Evolutionary conservation across 2,113 vertebrate species (phyloP).

Genomic region (Mormyrus iriodes): DNA sequence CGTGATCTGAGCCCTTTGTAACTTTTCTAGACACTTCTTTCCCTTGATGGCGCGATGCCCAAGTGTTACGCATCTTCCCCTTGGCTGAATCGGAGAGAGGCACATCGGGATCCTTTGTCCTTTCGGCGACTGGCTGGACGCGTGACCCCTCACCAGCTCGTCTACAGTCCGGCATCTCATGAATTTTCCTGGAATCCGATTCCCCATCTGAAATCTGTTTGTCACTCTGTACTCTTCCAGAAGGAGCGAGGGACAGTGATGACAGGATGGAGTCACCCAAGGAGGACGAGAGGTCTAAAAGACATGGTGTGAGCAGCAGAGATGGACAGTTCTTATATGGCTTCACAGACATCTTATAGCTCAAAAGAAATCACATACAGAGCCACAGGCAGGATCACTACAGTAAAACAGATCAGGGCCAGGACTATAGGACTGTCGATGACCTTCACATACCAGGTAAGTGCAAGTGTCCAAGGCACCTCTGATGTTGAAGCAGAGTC

Average conservation of each 20-base stretch:
- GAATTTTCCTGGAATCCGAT: background rate
- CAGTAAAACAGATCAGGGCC: background rate
- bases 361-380: background rate
- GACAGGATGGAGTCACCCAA: slow-evolving; percentile 57
- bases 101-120: slow-evolving; percentile 38
- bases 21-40: background rate
- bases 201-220: slow-evolving; percentile 14
- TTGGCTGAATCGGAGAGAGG: slow-evolving; percentile 25
- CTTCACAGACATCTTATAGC: background rate
- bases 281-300: slow-evolving; percentile 42
- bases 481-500: slow-evolving; percentile 56
- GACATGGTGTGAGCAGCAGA: slow-evolving; percentile 38
- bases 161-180: background rate
- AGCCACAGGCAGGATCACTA: background rate
- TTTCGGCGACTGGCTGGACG: slow-evolving; percentile 44
- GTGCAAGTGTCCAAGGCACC: slow-evolving; percentile 53
- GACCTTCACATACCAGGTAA: slow-evolving; percentile 39
- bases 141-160: background rate
- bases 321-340: background rate
- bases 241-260: slow-evolving; percentile 57
- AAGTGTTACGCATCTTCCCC: background rate
- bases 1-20: slow-evolving; percentile 9
- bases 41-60: background rate
- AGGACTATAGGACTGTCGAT: background rate
- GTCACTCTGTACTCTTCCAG: slow-evolving; percentile 45